A percentile compares a stretch with the other conserved stretches of the same genome.
Evolutionary conservation across 2,888 invertebrate species (phyloP).

Genomic region (Spodoptera picta): DNA sequence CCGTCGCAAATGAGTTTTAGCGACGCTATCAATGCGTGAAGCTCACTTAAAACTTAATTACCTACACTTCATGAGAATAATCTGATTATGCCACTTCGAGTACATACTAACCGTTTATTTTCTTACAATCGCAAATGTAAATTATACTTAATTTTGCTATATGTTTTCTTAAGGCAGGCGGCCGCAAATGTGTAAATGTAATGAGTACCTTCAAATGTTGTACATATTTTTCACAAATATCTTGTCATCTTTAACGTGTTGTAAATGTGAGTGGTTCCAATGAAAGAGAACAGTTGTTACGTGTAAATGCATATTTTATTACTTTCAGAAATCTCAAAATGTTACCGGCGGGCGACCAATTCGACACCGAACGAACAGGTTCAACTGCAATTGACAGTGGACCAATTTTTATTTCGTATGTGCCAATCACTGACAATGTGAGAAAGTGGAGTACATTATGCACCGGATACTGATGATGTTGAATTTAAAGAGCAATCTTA

Average conservation of each 20-base stretch:
- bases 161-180: conserved; percentile 38
- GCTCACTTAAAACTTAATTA: conserved; percentile 64
- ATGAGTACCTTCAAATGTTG: conserved; percentile 39
- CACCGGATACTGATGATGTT: conserved; percentile 16
- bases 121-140: conserved; percentile 42
- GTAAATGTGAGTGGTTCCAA: conserved; percentile 36
- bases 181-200: conserved; percentile 33
- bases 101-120: conserved; percentile 47
- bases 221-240: conserved; percentile 26
- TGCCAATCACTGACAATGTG: conserved; percentile 31
- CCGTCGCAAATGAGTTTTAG: conserved; percentile 55
- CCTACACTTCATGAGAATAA: conserved; percentile 62
- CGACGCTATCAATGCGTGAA: conserved; percentile 59
- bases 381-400: conserved; percentile 34
- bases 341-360: conserved; percentile 41
- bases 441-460: conserved; percentile 43
- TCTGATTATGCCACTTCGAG: conserved; percentile 58
- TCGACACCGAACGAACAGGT: conserved; percentile 51
- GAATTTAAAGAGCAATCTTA: conserved; percentile 14
- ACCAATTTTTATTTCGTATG: conserved; percentile 43
- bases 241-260: conserved; percentile 36
- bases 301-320: conserved; percentile 45
- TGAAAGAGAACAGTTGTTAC: conserved; percentile 45
- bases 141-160: conserved; percentile 49
- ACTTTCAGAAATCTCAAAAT: conserved; percentile 53